A percentile compares a stretch with the other conserved stretches of the same genome.
Conservation (phyloP, 2,113 vertebrate species). For the Pantherophis guttatus region DNA sequence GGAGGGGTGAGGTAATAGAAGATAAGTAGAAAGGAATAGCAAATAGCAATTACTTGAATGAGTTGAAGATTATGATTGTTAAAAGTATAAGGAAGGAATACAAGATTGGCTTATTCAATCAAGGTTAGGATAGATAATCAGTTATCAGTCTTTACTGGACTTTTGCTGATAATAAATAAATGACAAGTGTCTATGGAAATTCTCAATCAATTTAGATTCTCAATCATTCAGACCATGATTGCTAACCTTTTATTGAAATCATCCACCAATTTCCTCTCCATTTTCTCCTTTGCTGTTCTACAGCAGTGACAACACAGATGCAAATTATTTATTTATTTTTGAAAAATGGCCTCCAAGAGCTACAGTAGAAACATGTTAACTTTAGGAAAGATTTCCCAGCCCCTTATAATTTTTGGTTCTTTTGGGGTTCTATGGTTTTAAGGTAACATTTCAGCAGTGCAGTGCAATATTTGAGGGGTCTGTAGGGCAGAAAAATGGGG, state of each 20-base stretch:
- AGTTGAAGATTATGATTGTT: background rate
- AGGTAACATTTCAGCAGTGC: background rate
- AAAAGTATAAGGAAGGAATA: background rate
- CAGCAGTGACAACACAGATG: background rate
- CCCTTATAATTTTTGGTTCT: background rate
- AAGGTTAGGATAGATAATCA: background rate
- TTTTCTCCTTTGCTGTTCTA: background rate
- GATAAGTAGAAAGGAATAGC: background rate
- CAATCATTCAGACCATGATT: background rate
- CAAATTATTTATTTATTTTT: background rate
- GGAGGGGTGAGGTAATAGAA: background rate
- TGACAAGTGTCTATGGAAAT: background rate
- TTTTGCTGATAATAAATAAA: background rate
- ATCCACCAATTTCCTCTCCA: background rate
- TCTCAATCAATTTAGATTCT: background rate
- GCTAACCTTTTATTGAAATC: background rate
- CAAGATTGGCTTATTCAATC: background rate
- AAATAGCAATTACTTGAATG: background rate
- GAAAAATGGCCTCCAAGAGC: background rate
- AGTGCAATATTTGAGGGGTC: background rate
- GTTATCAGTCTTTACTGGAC: background rate
- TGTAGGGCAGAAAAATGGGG: background rate
- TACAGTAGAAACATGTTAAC: background rate
- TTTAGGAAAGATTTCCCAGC: background rate
- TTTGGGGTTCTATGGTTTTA: background rate